Conservation (phyloP, 2,888 invertebrate species). For the Syritta pipiens region DNA sequence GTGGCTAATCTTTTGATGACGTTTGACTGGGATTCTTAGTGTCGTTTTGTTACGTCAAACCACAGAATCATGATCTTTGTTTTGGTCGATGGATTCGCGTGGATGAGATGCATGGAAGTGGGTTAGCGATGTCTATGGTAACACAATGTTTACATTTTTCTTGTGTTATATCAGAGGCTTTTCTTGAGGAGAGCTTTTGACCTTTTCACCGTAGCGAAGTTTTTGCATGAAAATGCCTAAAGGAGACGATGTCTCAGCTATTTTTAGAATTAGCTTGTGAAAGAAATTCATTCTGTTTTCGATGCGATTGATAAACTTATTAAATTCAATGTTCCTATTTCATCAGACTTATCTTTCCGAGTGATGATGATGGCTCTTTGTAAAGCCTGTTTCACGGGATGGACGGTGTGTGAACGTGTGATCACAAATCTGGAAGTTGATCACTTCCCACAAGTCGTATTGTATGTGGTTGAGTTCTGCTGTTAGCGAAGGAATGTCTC, state of each 20-base stretch:
- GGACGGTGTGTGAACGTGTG: background rate
- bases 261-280: background rate
- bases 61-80: conserved; percentile 55
- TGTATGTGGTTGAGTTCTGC: conserved; percentile 3
- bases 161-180: conserved; percentile 15
- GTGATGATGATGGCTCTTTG: background rate
- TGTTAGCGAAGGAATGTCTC: background rate
- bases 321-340: conserved; percentile 26
- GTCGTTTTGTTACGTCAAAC: conserved; percentile 51
- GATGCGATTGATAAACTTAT: conserved; percentile 14
- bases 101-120: conserved; percentile 44
- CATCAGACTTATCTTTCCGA: conserved; percentile 18
- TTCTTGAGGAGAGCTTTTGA: conserved; percentile 53
- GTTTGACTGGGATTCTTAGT: conserved; percentile 34
- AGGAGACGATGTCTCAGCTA: background rate
- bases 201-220: conserved; percentile 33
- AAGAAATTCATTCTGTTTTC: background rate
- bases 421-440: conserved; percentile 13
- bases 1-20: conserved; percentile 60
- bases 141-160: conserved; percentile 35
- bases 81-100: conserved; percentile 64
- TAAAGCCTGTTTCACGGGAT: conserved; percentile 21
- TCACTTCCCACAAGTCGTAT: background rate
- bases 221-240: conserved; percentile 15
- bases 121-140: conserved; percentile 56